Base-by-base conservation (phyloP, 2,113 vertebrate species). In the Varanus komodoensis region DNA sequence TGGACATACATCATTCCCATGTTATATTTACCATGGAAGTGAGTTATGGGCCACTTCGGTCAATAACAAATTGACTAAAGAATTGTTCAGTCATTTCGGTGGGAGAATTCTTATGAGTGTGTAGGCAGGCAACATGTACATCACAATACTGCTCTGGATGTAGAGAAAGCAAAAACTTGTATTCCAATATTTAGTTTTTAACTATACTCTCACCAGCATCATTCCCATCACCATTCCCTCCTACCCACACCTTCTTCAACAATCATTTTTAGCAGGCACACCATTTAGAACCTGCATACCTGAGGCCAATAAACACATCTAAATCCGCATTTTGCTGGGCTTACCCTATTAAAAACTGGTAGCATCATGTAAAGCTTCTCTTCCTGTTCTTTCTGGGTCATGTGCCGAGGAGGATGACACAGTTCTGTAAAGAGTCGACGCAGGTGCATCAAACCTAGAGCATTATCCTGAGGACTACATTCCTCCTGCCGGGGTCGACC, bases 311-410 rank as follows among this genome's bases (percentile, higher is more conserved):
- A 21, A 61, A 85, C 1, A 57, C 0, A 0, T 0, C 17, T 77
- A 6, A 29, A 9, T 0, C 2, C 0, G 32, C 71, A 25, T 11
- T 5, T 34, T 38, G 12, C 8, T 44, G 0, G 0, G 92, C 98
- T 97, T 92, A 99, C 99, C 97, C 99, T 97, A 97, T 99, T 99
- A 92, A 99, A 99, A 54, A 99, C 99, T 0, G 99, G 99, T 90
- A 99, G 94, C 99, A 99, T 99, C 99, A 99, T 99, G 96, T 99
- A 99, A 74, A 99, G 98, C 87, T 99, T 99, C 94, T 99, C 99
- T 92, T 99, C 99, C 95, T 99, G 99, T 93, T 99, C 99, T 94
- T 99, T 99, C 97, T 99, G 99, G 61, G 99, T 99, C 98, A 99
- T 99, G 96, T 99, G 99, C 54, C 99, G 97, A 9, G 99, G 98